A percentile compares a stretch with the other conserved stretches of the same genome.
Conservation (phyloP, 1,140 invertebrate genomes). For the Danaus plexippus region DNA sequence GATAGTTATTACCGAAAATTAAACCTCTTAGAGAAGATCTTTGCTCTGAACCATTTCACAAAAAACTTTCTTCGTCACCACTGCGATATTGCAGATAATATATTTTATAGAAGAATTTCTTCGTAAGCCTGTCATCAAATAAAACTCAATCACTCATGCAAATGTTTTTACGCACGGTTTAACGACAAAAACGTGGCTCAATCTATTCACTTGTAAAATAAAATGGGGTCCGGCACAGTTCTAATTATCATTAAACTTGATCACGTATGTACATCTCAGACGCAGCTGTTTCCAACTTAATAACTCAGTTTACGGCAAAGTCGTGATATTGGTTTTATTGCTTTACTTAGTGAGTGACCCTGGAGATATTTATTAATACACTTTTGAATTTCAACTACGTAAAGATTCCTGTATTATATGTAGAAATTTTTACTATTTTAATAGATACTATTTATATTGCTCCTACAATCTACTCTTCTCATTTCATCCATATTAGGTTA, state of each 20-base stretch:
- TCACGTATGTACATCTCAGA: conserved; percentile 24
- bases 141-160: conserved; percentile 36
- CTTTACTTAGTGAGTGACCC: conserved; percentile 13
- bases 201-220: conserved; percentile 24
- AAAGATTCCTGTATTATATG: no score
- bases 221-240: conserved; percentile 12
- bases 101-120: no score
- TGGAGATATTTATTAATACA: conserved; percentile 9
- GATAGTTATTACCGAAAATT: no score
- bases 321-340: conserved; percentile 23
- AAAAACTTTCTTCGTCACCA: no score
- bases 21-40: no score
- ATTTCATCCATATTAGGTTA: no score
- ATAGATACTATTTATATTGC: no score
- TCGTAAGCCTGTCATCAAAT: conserved; percentile 24
- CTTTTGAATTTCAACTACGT: no score
- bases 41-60: no score
- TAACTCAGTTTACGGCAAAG: conserved; percentile 33
- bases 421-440: no score
- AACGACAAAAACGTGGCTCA: conserved; percentile 30
- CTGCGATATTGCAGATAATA: no score
- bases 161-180: conserved; percentile 28
- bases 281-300: conserved; percentile 37
- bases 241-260: conserved; percentile 39
- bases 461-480: no score